phyloP scores from a whole-genome alignment of 2,113 vertebrate species.

The Archilochus colubris region DNA sequence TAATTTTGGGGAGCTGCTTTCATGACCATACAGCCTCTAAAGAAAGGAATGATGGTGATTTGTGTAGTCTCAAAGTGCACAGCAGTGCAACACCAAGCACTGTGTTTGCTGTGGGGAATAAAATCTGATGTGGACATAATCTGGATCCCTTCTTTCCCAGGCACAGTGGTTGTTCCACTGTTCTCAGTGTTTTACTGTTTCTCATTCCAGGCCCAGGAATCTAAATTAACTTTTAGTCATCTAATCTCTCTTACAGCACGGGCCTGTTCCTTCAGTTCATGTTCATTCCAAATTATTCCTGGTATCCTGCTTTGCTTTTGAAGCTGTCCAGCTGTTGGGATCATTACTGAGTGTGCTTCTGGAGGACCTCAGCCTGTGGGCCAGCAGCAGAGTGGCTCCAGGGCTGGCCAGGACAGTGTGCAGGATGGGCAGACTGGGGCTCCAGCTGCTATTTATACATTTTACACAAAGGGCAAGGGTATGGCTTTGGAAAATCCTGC shows the following conservation, averaged over 20 bases:
- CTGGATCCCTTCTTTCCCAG: not conserved
- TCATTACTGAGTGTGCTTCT: rapidly evolving
- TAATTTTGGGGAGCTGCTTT: conserved; percentile 21
- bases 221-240: not conserved
- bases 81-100: not conserved
- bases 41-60: not conserved
- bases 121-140: not conserved
- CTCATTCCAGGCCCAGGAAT: not conserved
- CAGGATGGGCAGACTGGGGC: not conserved
- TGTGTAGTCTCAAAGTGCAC: not conserved
- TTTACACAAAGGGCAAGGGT: not conserved
- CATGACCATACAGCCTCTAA: not conserved
- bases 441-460: not conserved
- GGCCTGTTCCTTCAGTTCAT: not conserved
- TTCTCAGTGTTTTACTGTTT: not conserved
- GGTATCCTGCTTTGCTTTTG: not conserved
- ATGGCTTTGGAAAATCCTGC: not conserved
- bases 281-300: not conserved
- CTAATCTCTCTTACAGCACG: not conserved
- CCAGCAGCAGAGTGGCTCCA: not conserved
- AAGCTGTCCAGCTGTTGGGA: not conserved
- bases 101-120: not conserved
- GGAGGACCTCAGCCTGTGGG: not conserved
- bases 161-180: not conserved
- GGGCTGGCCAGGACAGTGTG: rapidly evolving